A percentile compares a stretch with the other conserved stretches of the same genome.
phyloP scores from a whole-genome alignment of 2,888 invertebrate genomes.

The Hemistola chrysoprasaria region DNA sequence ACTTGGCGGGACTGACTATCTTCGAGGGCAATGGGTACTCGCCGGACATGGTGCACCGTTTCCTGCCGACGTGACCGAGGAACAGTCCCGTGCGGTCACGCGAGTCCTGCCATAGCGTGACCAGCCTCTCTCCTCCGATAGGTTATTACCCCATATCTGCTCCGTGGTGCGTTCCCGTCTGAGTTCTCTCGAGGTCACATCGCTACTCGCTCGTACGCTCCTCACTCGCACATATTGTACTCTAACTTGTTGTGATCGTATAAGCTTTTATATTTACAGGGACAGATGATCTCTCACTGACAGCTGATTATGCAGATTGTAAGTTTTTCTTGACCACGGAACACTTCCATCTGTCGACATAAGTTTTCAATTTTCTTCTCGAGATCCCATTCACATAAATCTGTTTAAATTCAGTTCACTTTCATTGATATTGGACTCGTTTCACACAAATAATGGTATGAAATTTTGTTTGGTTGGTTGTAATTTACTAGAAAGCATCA shows the following conservation, averaged over 20 bases:
- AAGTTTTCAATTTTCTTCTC: constrained; percentile 55
- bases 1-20: constrained; percentile 73
- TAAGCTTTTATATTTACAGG: constrained; percentile 81
- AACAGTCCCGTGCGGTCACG: constrained; percentile 57
- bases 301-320: constrained; percentile 83
- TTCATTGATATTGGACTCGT: constrained; percentile 67
- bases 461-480: constrained; percentile 79
- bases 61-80: constrained; percentile 48
- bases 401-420: constrained; percentile 55
- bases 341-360: constrained; percentile 72
- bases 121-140: constrained; percentile 66
- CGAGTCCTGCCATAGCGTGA: constrained; percentile 68
- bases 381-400: constrained; percentile 50
- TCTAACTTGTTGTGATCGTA: constrained; percentile 74
- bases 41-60: constrained; percentile 70
- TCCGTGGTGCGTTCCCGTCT: constrained; percentile 50
- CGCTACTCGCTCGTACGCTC: constrained; percentile 60
- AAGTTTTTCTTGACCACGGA: constrained; percentile 77
- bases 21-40: constrained; percentile 66
- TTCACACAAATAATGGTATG: constrained; percentile 70
- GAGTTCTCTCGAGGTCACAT: constrained; percentile 63
- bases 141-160: constrained; percentile 81
- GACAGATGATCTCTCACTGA: constrained; percentile 83
- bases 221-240: constrained; percentile 58
- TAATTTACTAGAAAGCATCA: constrained; percentile 82